Evolutionary conservation across 2,113 vertebrate species (phyloP), one percentile per base, ranked within the genome.

Genomic region (Amphiprion ocellaris): DNA sequence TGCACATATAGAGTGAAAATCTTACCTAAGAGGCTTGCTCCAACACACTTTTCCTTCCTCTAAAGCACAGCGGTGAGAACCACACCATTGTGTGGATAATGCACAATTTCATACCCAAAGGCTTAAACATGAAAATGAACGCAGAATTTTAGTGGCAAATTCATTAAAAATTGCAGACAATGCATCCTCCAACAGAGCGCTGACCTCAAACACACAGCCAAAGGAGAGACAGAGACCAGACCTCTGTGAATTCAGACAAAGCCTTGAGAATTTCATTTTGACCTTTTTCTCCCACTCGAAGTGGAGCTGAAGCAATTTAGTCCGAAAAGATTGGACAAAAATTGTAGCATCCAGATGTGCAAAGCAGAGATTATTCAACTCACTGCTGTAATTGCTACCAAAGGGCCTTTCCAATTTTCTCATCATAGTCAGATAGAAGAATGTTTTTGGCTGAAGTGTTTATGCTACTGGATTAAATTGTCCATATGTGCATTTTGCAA

Each of bases 261-360:
- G 68, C 74, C 84, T 83, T 81, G 70, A 81, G 60, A 82, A 69
- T 87, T 86, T 82, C 54, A 69, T 53, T 72, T 69, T 23, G 54
- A 72, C 69, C 66, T 54, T 80, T 86, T 76, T 84, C 9, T 61
- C 62, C 68, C 21, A 59, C 66, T 64, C 44, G 19, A 54, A 61
- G 73, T 59, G 52, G 30, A 75, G 69, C 50, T 69, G 74, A 55
- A 84, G 69, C 82, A 86, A 90, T 87, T 89, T 87, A 6, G 69
- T 55, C 39, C 49, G 61, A 62, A 44, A 74, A 83, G 56, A 84
- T 71, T 74, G 74, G 58, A 28, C 37, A 77, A 59, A 86, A 77
- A 79, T 68, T 79, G 61, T 72, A 52, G 17, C 53, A 50, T 91
- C 90, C 90, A 91, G 90, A 91, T 90, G 86, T 90, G 78, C 82